Conservation (phyloP, 2,888 invertebrate genomes). For the Agrochola circellaris region DNA sequence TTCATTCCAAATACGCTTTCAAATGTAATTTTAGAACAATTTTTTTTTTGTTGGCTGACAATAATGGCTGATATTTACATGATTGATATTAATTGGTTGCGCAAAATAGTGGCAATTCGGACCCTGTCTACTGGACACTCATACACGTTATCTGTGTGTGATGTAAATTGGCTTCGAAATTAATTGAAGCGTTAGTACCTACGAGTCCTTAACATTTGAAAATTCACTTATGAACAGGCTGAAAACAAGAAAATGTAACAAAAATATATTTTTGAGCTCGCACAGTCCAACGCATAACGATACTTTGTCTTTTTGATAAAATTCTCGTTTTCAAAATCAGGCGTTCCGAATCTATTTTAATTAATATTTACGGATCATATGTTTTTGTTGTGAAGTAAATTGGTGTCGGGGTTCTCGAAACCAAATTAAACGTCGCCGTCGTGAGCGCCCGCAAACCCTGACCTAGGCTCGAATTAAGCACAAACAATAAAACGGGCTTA, state of each 20-base stretch:
- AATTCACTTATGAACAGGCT: not conserved
- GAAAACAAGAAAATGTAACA: not conserved
- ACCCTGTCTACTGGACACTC: not conserved
- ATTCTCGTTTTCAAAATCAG: slow-evolving; percentile 18
- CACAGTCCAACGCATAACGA: slow-evolving; percentile 17
- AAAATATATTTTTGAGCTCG: not conserved
- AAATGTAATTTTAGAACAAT: no score
- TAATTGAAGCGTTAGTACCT: not conserved
- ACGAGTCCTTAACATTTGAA: not conserved
- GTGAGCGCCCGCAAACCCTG: slow-evolving; percentile 68
- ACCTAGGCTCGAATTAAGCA: slow-evolving; percentile 75
- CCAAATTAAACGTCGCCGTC: slow-evolving; percentile 71
- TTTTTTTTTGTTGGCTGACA: no score
- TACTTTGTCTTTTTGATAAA: slow-evolving; percentile 40
- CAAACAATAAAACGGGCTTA: slow-evolving; percentile 76
- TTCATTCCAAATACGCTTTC: no score
- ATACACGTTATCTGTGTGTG: not conserved
- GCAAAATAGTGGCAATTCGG: slow-evolving; percentile 21
- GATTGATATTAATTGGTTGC: slow-evolving; percentile 25
- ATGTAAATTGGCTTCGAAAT: slow-evolving; percentile 3
- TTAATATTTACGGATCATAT: slow-evolving; percentile 58
- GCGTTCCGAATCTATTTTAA: slow-evolving; percentile 28
- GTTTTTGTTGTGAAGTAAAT: slow-evolving; percentile 69
- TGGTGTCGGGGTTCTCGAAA: slow-evolving; percentile 68
- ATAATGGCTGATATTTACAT: not conserved